phyloP scores from a whole-genome alignment of 1,140 invertebrate species.

The Zaprionus taronus region DNA sequence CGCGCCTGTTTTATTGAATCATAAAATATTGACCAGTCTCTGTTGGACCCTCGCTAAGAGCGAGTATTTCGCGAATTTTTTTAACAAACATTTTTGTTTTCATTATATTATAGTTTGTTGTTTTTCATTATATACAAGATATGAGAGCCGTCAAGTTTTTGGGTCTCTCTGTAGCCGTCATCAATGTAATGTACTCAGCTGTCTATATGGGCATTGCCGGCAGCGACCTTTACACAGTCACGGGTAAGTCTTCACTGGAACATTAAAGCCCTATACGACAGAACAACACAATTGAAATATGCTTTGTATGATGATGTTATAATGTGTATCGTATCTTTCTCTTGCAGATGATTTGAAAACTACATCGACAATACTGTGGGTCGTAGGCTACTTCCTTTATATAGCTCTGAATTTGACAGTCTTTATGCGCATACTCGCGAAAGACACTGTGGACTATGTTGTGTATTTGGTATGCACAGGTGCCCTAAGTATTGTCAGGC shows the following conservation, averaged over 20 bases:
- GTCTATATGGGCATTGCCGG: not conserved
- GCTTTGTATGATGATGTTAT: not conserved
- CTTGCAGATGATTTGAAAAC: not conserved
- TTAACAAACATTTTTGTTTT: not conserved
- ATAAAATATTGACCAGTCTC: not conserved
- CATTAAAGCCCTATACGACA: not conserved
- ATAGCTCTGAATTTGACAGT: not conserved
- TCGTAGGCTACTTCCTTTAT: not conserved
- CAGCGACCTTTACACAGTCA: not conserved
- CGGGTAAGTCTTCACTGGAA: not conserved
- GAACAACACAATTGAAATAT: not conserved
- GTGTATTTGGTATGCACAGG: not conserved
- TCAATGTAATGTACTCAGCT: slow-evolving; percentile 1
- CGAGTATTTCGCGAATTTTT: not conserved
- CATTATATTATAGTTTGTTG: not conserved
- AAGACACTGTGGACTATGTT: not conserved
- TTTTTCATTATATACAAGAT: not conserved
- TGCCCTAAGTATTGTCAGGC: not conserved
- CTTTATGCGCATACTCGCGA: slow-evolving; percentile 1
- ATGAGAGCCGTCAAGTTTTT: not conserved
- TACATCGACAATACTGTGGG: not conserved
- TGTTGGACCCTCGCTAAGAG: not conserved
- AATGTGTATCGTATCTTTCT: not conserved
- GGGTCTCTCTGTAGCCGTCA: not conserved
- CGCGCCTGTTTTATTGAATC: not conserved